A percentile compares a stretch with the other conserved stretches of the same genome.
Conservation (phyloP, 2,888 invertebrate genomes). For the Crepidodera aurea region DNA sequence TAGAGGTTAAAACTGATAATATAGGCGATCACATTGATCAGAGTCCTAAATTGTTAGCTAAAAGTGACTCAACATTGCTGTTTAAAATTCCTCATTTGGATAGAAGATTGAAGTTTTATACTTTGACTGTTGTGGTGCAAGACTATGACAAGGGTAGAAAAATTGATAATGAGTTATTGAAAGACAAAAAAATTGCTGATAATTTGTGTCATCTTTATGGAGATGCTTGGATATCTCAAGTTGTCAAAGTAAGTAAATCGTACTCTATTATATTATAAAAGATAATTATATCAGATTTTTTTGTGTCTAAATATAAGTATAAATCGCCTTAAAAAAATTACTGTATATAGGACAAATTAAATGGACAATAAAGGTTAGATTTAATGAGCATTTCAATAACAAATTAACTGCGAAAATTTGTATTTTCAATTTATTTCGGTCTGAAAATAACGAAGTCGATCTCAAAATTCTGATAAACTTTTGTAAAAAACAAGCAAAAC, state of each 20-base stretch:
- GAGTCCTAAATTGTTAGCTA: slow-evolving; percentile 49
- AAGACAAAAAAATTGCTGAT: slow-evolving; percentile 46
- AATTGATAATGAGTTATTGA: slow-evolving; percentile 39
- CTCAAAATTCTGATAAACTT: too few relatives aligned
- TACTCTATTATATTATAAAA: background rate
- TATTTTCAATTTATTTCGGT: too few relatives aligned
- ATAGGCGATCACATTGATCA: slow-evolving; percentile 53
- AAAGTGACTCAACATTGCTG: slow-evolving; percentile 45
- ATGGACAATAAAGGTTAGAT: too few relatives aligned
- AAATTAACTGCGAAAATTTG: too few relatives aligned
- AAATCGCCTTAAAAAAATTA: too few relatives aligned
- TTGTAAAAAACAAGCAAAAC: too few relatives aligned
- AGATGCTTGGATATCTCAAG: slow-evolving; percentile 54
- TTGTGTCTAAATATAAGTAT: too few relatives aligned
- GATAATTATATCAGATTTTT: too few relatives aligned
- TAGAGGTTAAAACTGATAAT: slow-evolving; percentile 49
- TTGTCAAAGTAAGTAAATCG: slow-evolving; percentile 46
- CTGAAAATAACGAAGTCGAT: too few relatives aligned
- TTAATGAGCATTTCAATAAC: too few relatives aligned
- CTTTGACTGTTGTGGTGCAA: slow-evolving; percentile 53
- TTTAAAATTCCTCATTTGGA: slow-evolving; percentile 52
- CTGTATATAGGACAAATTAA: too few relatives aligned
- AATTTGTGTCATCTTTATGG: slow-evolving; percentile 55
- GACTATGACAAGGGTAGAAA: slow-evolving; percentile 48
- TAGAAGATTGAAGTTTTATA: slow-evolving; percentile 49